phyloP scores from a whole-genome alignment of 2,797 vertebrate genomes.

The Streptopelia turtur region DNA sequence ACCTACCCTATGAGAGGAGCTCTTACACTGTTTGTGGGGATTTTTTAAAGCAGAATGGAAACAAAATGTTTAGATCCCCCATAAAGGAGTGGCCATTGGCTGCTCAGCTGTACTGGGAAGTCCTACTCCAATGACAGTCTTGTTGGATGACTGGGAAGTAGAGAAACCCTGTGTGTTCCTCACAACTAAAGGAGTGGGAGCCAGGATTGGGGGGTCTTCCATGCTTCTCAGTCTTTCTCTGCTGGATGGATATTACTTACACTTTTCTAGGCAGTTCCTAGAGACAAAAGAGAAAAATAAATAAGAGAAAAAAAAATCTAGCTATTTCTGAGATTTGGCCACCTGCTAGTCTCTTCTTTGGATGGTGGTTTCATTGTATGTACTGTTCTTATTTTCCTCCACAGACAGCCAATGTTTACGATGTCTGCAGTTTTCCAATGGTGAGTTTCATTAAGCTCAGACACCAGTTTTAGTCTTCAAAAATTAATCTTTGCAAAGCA shows the following conservation, averaged over 20 bases:
- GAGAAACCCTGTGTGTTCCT: background rate
- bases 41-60: background rate
- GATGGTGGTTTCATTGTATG: background rate
- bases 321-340: background rate
- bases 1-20: rapidly evolving
- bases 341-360: background rate
- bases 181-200: background rate
- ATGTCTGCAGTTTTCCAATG: background rate
- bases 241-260: background rate
- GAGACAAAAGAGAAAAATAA: background rate
- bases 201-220: background rate
- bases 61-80: background rate
- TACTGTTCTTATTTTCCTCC: background rate
- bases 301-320: background rate
- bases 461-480: conserved; percentile 2
- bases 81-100: background rate
- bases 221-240: background rate
- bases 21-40: background rate
- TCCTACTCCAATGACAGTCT: background rate
- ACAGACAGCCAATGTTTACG: background rate
- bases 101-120: background rate
- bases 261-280: background rate
- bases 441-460: conserved; percentile 49
- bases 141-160: background rate
- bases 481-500: conserved; percentile 33